A percentile compares a stretch with the other conserved stretches of the same genome.
These are phyloP conservation scores for Hetaerina titia DNA, from an alignment of 2,888 invertebrate species.

Conservation along the genomic window DNA sequence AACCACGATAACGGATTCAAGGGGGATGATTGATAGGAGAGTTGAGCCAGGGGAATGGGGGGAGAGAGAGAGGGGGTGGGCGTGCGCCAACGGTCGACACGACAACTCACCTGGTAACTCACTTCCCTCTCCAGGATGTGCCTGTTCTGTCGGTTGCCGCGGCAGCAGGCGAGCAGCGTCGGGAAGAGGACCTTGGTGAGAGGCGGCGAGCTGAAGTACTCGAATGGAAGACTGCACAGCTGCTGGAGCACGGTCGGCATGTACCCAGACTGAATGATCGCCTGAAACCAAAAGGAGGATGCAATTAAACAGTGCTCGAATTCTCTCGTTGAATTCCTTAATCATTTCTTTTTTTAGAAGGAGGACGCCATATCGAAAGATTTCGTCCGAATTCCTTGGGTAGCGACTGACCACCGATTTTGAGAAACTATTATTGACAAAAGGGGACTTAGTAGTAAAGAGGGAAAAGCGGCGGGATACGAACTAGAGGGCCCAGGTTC, in stretches of 20 bases:
- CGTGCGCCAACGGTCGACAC: not conserved
- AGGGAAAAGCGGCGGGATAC: no score
- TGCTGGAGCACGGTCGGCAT: constrained; percentile 90
- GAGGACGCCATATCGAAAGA: no score
- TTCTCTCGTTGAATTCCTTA: no score
- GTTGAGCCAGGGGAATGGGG: not conserved
- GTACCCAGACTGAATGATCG: constrained; percentile 86
- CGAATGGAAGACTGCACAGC: constrained; percentile 89
- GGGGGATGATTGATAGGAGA: not conserved
- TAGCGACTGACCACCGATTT: no score
- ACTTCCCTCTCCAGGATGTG: constrained; percentile 87
- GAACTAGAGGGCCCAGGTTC: no score
- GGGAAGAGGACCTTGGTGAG: constrained; percentile 88
- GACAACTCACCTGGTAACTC: constrained; percentile 79
- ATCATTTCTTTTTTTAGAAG: no score
- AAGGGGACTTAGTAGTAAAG: no score
- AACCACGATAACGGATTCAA: no score
- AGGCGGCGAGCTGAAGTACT: constrained; percentile 88
- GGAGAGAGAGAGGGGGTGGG: not conserved
- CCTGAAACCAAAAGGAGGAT: constrained; percentile 76
- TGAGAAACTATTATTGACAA: no score
- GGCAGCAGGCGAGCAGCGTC: constrained; percentile 86
- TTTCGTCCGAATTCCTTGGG: no score
- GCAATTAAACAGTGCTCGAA: no score
- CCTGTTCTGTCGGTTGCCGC: constrained; percentile 84